Conservation (phyloP, 2,888 invertebrate species). For the Ametastegia equiseti region DNA sequence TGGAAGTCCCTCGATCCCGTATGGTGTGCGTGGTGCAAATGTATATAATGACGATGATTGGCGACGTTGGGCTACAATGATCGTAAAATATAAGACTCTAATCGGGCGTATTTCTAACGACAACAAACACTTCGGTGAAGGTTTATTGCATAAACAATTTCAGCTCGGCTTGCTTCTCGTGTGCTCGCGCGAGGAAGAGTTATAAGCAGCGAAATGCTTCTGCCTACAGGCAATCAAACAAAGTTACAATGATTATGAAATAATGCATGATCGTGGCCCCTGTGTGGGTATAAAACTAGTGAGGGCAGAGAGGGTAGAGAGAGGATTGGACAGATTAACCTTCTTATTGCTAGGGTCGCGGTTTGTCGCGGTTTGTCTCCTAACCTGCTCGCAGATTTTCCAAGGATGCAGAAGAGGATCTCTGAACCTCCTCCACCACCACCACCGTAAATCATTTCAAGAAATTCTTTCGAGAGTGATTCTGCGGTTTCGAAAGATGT, state of each 20-base stretch:
- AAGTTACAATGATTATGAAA: constrained; percentile 45
- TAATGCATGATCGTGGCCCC: constrained; percentile 44
- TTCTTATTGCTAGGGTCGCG: constrained; percentile 47
- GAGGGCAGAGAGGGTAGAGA: constrained; percentile 31
- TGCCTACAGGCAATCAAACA: constrained; percentile 27
- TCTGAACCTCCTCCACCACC: constrained; percentile 16
- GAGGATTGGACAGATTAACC: constrained; percentile 47
- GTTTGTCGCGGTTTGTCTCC: constrained; percentile 45
- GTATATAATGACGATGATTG: neutral
- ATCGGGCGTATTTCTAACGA: constrained; percentile 32
- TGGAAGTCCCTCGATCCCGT: neutral
- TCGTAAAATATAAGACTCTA: constrained; percentile 37
- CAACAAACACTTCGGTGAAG: constrained; percentile 40
- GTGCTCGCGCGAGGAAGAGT: neutral
- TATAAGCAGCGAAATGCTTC: constrained; percentile 13
- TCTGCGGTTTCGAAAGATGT: constrained; percentile 49
- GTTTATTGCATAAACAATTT: constrained; percentile 36
- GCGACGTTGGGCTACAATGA: constrained; percentile 26
- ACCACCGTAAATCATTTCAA: constrained; percentile 47
- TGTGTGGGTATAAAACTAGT: constrained; percentile 8
- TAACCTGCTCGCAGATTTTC: constrained; percentile 37
- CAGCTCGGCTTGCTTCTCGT: neutral
- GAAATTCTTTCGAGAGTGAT: constrained; percentile 47
- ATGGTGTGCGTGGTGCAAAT: neutral
- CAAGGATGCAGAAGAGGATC: constrained; percentile 42